A percentile compares a stretch with the other conserved stretches of the same genome.
phyloP scores from a whole-genome alignment of 2,113 vertebrate genomes.

The Mesembrinibis cayennensis region DNA sequence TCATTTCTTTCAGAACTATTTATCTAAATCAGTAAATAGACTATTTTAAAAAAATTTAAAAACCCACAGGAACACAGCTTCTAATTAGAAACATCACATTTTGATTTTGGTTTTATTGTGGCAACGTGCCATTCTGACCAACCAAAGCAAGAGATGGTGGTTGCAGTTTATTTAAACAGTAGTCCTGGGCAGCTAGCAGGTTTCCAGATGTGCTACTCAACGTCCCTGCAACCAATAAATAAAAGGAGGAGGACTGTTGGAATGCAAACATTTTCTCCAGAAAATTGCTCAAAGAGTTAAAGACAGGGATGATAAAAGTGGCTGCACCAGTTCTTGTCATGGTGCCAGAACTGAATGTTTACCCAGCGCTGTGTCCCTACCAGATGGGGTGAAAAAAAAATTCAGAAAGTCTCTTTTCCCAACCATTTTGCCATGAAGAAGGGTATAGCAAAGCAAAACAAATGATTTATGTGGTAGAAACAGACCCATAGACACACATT shows the following conservation, averaged over 20 bases:
- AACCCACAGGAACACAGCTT: not conserved
- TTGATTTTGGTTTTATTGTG: not conserved
- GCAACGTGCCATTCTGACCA: not conserved
- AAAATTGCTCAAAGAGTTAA: slow-evolving; percentile 64
- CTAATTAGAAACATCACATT: slow-evolving; percentile 11
- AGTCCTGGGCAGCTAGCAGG: slow-evolving; percentile 34
- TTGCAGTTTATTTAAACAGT: slow-evolving; percentile 58
- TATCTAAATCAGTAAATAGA: not conserved
- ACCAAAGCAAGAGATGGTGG: not conserved
- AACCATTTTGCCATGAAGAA: slow-evolving; percentile 33
- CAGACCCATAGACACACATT: slow-evolving; percentile 20
- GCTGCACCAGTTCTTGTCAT: slow-evolving; percentile 38
- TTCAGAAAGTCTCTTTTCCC: not conserved
- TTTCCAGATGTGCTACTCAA: slow-evolving; percentile 66
- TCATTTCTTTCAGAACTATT: slow-evolving; percentile 3
- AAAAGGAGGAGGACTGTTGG: slow-evolving; percentile 49
- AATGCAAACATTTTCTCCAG: slow-evolving; percentile 67
- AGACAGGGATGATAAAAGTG: slow-evolving; percentile 54
- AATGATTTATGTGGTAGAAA: slow-evolving; percentile 37
- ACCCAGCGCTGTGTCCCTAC: slow-evolving; percentile 3
- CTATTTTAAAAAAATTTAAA: not conserved
- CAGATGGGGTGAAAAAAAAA: slow-evolving; percentile 27
- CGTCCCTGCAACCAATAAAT: slow-evolving; percentile 67
- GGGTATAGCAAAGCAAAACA: not conserved
- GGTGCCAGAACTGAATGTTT: slow-evolving; percentile 58